Evolutionary conservation across 2,113 vertebrate species (phyloP).

Genomic region (Silurus asotus): DNA sequence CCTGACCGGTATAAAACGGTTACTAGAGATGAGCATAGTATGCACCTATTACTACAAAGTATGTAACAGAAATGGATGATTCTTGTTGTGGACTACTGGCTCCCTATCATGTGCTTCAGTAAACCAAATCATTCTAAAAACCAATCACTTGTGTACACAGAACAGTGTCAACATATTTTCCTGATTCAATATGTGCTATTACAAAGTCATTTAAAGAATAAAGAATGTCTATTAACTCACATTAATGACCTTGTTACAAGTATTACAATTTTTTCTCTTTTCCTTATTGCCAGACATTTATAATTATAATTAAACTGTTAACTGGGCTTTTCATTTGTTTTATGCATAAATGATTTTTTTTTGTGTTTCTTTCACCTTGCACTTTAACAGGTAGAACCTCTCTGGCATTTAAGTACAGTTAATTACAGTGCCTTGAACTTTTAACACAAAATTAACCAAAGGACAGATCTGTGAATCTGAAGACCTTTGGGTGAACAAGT

Average conservation of each 20-base stretch:
- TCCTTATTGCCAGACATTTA: neutral
- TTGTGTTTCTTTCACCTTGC: neutral
- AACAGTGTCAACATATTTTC: neutral
- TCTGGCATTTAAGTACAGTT: neutral
- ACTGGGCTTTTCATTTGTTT: neutral
- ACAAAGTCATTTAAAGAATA: neutral
- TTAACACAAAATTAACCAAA: neutral
- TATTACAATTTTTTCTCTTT: neutral
- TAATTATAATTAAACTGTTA: neutral
- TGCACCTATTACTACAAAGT: neutral
- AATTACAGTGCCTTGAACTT: neutral
- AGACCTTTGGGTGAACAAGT: neutral
- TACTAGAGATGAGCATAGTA: neutral
- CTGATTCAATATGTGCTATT: neutral
- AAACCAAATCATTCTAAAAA: conserved; percentile 1
- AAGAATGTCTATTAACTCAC: neutral
- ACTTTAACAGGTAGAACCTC: neutral
- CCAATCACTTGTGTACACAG: neutral
- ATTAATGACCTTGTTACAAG: neutral
- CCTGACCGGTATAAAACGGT: neutral
- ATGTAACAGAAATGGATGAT: conserved; percentile 4
- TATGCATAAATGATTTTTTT: neutral
- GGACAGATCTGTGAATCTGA: neutral
- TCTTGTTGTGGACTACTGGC: neutral
- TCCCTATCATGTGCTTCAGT: conserved; percentile 1